Evolutionary conservation across 2,888 invertebrate genomes (phyloP).

Genomic region (Luperina testacea): DNA sequence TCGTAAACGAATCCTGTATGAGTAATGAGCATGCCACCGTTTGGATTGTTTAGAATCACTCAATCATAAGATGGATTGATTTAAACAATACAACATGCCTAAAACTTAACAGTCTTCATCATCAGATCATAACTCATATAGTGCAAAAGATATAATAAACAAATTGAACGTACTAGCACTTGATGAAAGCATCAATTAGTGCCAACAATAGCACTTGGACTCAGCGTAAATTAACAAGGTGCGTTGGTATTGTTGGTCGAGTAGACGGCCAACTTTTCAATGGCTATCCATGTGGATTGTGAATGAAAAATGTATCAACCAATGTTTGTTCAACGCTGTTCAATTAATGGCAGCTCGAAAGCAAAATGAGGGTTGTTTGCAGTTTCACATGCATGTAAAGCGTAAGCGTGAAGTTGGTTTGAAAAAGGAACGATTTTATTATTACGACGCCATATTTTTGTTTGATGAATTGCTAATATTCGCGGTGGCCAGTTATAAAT

Average conservation of each 20-base stretch:
- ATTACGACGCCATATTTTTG: slow-evolving; percentile 10
- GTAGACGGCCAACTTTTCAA: slow-evolving; percentile 62
- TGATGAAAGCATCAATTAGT: slow-evolving; percentile 71
- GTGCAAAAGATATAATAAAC: slow-evolving; percentile 42
- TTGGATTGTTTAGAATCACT: not conserved
- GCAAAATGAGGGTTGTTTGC: slow-evolving; percentile 44
- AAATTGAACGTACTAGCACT: slow-evolving; percentile 51
- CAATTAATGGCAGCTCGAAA: slow-evolving; percentile 41
- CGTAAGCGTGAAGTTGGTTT: slow-evolving; percentile 35
- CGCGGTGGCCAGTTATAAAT: not conserved
- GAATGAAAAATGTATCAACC: slow-evolving; percentile 57
- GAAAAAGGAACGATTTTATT: slow-evolving; percentile 35
- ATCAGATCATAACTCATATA: slow-evolving; percentile 30
- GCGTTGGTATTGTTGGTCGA: slow-evolving; percentile 57
- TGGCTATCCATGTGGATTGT: slow-evolving; percentile 38
- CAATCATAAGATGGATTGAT: not conserved
- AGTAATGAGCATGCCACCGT: not conserved
- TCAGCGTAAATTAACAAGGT: slow-evolving; percentile 60
- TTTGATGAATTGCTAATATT: slow-evolving; percentile 12
- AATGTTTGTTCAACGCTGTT: slow-evolving; percentile 49
- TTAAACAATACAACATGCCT: slow-evolving; percentile 9
- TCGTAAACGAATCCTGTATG: not conserved
- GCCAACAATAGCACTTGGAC: slow-evolving; percentile 62
- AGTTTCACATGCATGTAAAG: slow-evolving; percentile 28
- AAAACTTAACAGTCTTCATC: slow-evolving; percentile 6